These are phyloP conservation scores for Himalopsyche japonica DNA, from an alignment of 2,888 invertebrate species.

Conservation along the genomic window DNA sequence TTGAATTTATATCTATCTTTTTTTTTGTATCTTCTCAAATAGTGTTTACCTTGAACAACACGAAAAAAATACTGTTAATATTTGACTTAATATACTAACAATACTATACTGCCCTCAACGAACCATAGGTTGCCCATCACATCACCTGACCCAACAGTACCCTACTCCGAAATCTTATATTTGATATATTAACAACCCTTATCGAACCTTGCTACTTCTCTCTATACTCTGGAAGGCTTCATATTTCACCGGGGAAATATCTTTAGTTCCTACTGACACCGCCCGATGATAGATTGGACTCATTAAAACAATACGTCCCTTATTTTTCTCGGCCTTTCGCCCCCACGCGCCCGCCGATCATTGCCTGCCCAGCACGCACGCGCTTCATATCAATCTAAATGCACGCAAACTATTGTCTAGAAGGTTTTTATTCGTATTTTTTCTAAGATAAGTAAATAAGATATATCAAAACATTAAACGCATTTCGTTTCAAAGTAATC, in stretches of 20 bases:
- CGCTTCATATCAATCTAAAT: not conserved
- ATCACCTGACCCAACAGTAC: not conserved
- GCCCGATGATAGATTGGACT: slow-evolving; percentile 38
- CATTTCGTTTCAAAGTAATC: too few relatives aligned
- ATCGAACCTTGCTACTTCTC: slow-evolving; percentile 22
- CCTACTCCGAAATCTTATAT: not conserved
- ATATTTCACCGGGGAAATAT: slow-evolving; percentile 30
- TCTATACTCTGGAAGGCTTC: not conserved
- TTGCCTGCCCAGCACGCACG: not conserved
- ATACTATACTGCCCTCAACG: not conserved
- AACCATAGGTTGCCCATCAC: not conserved
- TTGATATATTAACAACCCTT: slow-evolving; percentile 38
- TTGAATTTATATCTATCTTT: too few relatives aligned
- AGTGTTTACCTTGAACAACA: too few relatives aligned
- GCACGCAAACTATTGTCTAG: not conserved
- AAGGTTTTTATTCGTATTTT: not conserved
- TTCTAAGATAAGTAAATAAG: not conserved
- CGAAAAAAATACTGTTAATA: too few relatives aligned
- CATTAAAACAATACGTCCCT: slow-evolving; percentile 37
- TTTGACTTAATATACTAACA: too few relatives aligned
- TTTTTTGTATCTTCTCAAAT: too few relatives aligned
- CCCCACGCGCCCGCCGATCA: not conserved
- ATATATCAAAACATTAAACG: too few relatives aligned
- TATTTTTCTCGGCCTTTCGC: slow-evolving; percentile 22
- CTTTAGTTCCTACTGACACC: slow-evolving; percentile 30